Conservation (phyloP, 2,888 invertebrate genomes). For the Isotomurus palustris region DNA sequence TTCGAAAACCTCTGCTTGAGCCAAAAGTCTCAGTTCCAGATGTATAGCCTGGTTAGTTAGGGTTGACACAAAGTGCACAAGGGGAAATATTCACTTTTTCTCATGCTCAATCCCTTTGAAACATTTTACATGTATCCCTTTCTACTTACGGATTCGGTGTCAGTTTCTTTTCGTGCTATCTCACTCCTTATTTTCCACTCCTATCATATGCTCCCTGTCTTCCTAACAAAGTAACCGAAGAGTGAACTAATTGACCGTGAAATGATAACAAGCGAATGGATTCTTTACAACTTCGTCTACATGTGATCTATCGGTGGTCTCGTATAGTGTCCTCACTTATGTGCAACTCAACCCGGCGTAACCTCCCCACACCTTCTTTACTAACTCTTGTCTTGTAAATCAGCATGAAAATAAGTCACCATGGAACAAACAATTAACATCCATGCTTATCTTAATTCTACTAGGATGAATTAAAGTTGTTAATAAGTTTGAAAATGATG, state of each 20-base stretch:
- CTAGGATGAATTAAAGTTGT: too few relatives aligned
- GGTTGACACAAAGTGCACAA: not conserved
- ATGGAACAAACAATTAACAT: too few relatives aligned
- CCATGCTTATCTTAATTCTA: too few relatives aligned
- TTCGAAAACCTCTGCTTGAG: too few relatives aligned
- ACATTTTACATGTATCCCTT: not conserved
- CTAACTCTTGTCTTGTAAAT: too few relatives aligned
- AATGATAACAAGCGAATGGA: conserved; percentile 38
- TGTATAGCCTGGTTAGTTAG: not conserved
- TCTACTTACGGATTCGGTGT: not conserved
- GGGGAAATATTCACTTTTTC: not conserved
- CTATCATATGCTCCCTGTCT: conserved; percentile 2
- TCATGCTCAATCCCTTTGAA: not conserved
- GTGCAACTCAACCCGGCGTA: too few relatives aligned
- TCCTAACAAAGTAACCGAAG: conserved; percentile 14
- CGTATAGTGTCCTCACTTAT: too few relatives aligned
- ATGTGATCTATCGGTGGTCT: too few relatives aligned
- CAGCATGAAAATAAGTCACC: too few relatives aligned
- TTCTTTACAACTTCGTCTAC: conserved; percentile 1
- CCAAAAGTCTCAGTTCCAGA: not conserved
- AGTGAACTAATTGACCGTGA: conserved; percentile 37
- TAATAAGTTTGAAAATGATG: too few relatives aligned
- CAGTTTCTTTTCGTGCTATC: not conserved
- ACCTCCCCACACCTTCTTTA: too few relatives aligned
- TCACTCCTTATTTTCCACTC: not conserved